These are phyloP conservation scores for Clarias batrachus DNA, from an alignment of 2,113 vertebrate species.

Conservation along the genomic window DNA sequence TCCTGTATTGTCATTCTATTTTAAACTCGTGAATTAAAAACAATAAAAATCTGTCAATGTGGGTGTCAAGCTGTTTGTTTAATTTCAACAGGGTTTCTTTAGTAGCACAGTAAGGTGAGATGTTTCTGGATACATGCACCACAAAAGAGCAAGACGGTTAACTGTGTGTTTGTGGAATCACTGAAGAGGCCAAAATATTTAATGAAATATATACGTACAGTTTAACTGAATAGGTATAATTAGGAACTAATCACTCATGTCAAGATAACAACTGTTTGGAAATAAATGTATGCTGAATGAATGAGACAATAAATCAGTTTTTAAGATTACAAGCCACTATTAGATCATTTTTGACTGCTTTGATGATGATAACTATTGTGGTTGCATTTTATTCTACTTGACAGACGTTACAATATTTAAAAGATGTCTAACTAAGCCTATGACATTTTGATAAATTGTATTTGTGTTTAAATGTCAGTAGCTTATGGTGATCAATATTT, in stretches of 20 bases:
- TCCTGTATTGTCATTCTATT: neutral
- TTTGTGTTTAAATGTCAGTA: conserved; percentile 17
- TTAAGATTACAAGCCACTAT: neutral
- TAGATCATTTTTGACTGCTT: neutral
- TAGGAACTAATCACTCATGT: neutral
- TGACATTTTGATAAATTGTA: conserved; percentile 30
- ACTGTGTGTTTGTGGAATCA: neutral
- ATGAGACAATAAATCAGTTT: neutral
- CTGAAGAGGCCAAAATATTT: conserved; percentile 12
- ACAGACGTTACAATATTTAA: neutral
- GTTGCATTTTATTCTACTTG: neutral
- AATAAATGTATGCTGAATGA: neutral
- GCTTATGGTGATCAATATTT: neutral
- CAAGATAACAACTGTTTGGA: neutral
- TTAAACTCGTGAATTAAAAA: conserved; percentile 16
- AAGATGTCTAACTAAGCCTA: neutral
- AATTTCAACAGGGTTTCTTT: neutral
- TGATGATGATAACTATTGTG: neutral
- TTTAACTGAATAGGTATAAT: neutral
- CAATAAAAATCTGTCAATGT: conserved; percentile 24
- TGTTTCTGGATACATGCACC: neutral
- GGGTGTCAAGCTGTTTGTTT: conserved; percentile 1
- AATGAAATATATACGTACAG: neutral
- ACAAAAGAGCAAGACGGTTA: neutral
- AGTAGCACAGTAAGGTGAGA: neutral